These are phyloP conservation scores for Gymnoscopelus braueri DNA, from an alignment of 2,797 vertebrate species.

Conservation along the genomic window DNA sequence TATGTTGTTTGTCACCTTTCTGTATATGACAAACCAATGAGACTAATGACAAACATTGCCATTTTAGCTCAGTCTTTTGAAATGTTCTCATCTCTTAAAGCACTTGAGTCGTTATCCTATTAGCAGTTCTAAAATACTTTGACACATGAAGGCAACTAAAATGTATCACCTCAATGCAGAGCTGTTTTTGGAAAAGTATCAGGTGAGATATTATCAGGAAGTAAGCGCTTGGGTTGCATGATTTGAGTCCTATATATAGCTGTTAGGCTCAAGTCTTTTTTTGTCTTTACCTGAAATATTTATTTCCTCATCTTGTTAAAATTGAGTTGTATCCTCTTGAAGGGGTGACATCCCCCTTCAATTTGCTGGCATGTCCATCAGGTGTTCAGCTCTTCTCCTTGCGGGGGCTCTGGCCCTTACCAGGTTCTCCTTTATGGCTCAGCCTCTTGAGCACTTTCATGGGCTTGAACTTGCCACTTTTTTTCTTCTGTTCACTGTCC, in stretches of 20 bases:
- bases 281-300: slow-evolving; percentile 4
- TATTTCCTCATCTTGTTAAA: slow-evolving; percentile 33
- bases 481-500: slow-evolving; percentile 88
- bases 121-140: neutral
- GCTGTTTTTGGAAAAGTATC: slow-evolving; percentile 22
- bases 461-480: slow-evolving; percentile 92
- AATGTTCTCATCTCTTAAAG: slow-evolving; percentile 44
- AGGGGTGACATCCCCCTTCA: slow-evolving; percentile 7
- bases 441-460: slow-evolving; percentile 95
- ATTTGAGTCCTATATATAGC: slow-evolving; percentile 13
- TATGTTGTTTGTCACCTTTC: no score
- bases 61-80: slow-evolving; percentile 19
- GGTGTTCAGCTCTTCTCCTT: slow-evolving; percentile 77
- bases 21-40: slow-evolving; percentile 29
- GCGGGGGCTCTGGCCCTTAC: slow-evolving; percentile 73
- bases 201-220: slow-evolving; percentile 17
- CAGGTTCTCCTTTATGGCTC: slow-evolving; percentile 89
- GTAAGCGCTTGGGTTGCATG: slow-evolving; percentile 10
- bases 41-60: slow-evolving; percentile 8
- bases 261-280: slow-evolving; percentile 1
- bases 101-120: slow-evolving; percentile 23
- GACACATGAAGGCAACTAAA: slow-evolving; percentile 44
- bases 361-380: neutral
- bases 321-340: slow-evolving; percentile 20
- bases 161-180: slow-evolving; percentile 12